Conservation (phyloP, 35 echinoderm and acorn worm species). For the Apostichopus parvimensis region DNA sequence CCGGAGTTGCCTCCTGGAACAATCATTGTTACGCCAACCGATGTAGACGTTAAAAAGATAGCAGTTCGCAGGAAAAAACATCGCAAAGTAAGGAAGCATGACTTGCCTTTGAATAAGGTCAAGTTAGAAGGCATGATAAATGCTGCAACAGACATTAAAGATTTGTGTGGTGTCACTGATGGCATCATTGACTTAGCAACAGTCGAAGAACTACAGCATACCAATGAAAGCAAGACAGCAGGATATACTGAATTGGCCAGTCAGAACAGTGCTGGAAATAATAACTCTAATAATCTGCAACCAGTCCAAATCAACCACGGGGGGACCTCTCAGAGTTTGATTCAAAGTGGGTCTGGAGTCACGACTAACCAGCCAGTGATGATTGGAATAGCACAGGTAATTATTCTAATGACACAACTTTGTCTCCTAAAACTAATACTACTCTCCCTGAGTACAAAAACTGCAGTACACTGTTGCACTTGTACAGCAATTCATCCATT, state of each 20-base stretch:
- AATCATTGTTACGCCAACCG: constrained; percentile 17
- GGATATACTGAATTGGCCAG: too few relatives aligned
- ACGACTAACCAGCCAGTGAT: constrained; percentile 3
- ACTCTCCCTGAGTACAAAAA: too few relatives aligned
- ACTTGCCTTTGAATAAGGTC: constrained; percentile 15
- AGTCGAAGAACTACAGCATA: background rate
- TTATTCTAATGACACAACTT: background rate
- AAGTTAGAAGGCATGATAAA: constrained; percentile 52
- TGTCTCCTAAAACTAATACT: too few relatives aligned
- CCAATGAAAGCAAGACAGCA: background rate
- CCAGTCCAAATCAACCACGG: too few relatives aligned
- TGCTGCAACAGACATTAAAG: constrained; percentile 40
- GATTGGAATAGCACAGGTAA: constrained; percentile 27
- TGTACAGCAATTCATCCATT: too few relatives aligned
- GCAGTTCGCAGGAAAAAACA: constrained; percentile 28
- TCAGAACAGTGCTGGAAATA: background rate
- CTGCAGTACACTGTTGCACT: too few relatives aligned
- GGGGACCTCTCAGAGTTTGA: background rate
- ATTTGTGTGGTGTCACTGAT: constrained; percentile 49
- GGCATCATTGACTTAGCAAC: constrained; percentile 35
- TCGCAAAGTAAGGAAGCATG: constrained; percentile 41
- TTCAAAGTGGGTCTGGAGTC: background rate
- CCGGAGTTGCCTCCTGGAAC: constrained; percentile 49
- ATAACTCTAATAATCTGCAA: background rate
- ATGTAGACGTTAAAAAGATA: constrained; percentile 1